Conservation (phyloP, 2,113 vertebrate genomes). For the Nasalis larvatus region DNA sequence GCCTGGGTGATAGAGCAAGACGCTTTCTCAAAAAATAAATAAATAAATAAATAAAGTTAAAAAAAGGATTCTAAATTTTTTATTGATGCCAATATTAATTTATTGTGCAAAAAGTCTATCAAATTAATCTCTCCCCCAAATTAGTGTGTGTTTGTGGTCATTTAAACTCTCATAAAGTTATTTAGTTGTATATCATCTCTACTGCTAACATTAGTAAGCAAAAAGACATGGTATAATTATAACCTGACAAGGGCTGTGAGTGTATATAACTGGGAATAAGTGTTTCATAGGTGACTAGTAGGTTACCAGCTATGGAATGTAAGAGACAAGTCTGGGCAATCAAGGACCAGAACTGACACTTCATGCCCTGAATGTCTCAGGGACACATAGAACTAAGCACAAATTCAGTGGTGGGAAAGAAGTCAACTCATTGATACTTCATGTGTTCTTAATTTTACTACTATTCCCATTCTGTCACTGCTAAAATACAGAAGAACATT, state of each 20-base stretch:
- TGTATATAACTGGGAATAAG: neutral
- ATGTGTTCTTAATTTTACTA: neutral
- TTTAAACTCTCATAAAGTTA: neutral
- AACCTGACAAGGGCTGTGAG: neutral
- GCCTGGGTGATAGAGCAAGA: no score
- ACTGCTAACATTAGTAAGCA: neutral
- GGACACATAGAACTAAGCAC: neutral
- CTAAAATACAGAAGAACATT: neutral
- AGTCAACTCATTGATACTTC: neutral
- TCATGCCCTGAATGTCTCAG: neutral
- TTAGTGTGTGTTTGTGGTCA: neutral
- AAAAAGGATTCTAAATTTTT: neutral
- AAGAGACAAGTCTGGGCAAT: neutral
- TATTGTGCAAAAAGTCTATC: neutral
- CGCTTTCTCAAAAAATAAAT: no score
- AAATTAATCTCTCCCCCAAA: neutral
- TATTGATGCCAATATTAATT: neutral
- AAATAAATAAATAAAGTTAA: no score
- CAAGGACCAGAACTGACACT: neutral
- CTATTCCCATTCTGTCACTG: neutral
- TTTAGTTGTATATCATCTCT: neutral
- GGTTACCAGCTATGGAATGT: neutral
- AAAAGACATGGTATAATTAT: neutral
- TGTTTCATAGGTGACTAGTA: neutral
- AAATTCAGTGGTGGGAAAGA: neutral